Evolutionary conservation across 2,113 vertebrate species (phyloP), one percentile per base, ranked within the genome.

Genomic region (Montifringilla adamsi): DNA sequence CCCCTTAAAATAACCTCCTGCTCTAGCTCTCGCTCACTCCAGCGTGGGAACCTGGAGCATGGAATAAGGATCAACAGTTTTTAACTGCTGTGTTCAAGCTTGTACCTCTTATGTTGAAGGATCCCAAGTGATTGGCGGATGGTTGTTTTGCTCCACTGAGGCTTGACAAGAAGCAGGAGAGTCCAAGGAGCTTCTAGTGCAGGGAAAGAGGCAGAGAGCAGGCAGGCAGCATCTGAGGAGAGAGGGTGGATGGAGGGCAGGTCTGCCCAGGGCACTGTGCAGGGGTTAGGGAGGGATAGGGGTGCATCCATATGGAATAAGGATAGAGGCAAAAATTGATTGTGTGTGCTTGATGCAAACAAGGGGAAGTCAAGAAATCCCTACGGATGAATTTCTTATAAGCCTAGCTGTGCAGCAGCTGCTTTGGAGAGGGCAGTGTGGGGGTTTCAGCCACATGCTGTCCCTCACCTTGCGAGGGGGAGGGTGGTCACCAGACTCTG

Each of bases 21-120:
- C 69, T 84, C 20, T 27, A 43, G 55, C 70, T 76, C 52, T 85
- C 0, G 0, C 18, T 4, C 0, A 7, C 31, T 84, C 16, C 83
- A 58, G 67, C 0, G 3, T 52, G 26, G 79, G 55, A 93, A 63
- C 75, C 66, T 74, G 82, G 58, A 89, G 41, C 56, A 37, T 15
- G 59, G 68, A 58, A 27, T 63, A 63, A 58, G 19, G 64, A 84
- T 75, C 70, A 50, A 47, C 28, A 11, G 1, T 73, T 91, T 75
- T 73, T 86, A 80, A 80, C 67, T 2, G 4, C 84, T 58, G 62
- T 15, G 15, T 55, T 77, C 44, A 76, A 47, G 44, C 77, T 23
- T 23, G 47, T 55, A 50, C n/a, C 43, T 86, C 33, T 1, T 20
- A 13, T 1, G 1, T 21, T 53, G 82, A 68, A 74, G 72, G 60